Evolutionary conservation across 2,797 vertebrate species (phyloP), one percentile per base, ranked within the genome.

Genomic region (Gallinago solitaria): DNA sequence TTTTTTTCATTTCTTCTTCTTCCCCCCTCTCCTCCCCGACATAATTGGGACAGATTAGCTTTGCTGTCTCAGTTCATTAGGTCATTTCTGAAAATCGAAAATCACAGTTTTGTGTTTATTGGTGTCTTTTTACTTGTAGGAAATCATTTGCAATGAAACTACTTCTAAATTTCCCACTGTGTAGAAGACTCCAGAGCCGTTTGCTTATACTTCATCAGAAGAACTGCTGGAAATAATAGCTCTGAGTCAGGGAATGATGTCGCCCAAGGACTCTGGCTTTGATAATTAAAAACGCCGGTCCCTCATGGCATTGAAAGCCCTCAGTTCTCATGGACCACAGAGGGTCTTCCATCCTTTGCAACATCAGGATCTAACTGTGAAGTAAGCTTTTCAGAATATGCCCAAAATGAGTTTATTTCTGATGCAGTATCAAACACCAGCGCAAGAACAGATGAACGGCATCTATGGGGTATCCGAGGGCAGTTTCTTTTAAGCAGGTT

Each of bases 31-130:
- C 41, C 13, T 91, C 30, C 33, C 37, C 2, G 28, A 71, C 78
- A 54, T 94, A 95, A 94, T 43, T 97, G 85, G 95, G 80, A 12
- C 89, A 87, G 43, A 79, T 95, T 95, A 93, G 17, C 70, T 78
- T 95, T 85, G 73, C 83, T 89, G 65, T 89, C 83, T 95, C 60
- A 45, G 69, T 91, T 95, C 92, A 85, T 93, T 92, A 95, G 94
- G 83, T 89, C 65, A 91, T 93, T 93, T 89, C 73, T 83, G 81
- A 93, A 95, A 93, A 86, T 69, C 0, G 3, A 82, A 96, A 95
- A 64, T 75, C 68, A 83, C 71, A 54, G 63, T 80, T 91, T 84
- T 91, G 18, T 71, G 63, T 93, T 94, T 92, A 76, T 73, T 90
- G 77, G 51, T 87, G 43, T 37, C 59, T 94, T 94, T 91, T 91